Conservation (phyloP, 1,140 invertebrate genomes). For the Andrena cerasifolii region DNA sequence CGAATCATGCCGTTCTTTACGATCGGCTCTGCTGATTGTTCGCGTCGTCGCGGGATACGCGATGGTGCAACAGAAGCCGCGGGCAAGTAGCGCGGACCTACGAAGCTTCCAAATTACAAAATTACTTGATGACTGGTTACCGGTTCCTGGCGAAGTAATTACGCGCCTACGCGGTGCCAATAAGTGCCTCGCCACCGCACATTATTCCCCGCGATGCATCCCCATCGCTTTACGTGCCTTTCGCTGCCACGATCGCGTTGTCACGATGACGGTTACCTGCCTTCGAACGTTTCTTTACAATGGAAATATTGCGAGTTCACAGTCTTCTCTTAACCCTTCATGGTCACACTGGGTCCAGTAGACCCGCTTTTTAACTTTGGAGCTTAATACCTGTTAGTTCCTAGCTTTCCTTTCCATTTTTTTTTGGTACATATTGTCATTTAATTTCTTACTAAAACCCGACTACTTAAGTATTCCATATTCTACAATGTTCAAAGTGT, state of each 20-base stretch:
- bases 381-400: too few relatives aligned
- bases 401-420: too few relatives aligned
- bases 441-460: too few relatives aligned
- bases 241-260: not conserved
- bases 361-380: too few relatives aligned
- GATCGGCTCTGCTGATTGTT: conserved; percentile 29
- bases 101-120: conserved; percentile 74
- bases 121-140: conserved; percentile 74
- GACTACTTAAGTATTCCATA: too few relatives aligned
- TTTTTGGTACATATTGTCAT: too few relatives aligned
- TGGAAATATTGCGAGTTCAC: not conserved
- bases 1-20: conserved; percentile 30
- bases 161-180: conserved; percentile 66
- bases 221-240: conserved; percentile 16
- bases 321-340: not conserved
- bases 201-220: conserved; percentile 53
- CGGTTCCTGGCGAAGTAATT: conserved; percentile 65
- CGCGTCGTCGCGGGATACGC: conserved; percentile 25
- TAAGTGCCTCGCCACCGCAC: conserved; percentile 59
- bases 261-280: not conserved
- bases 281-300: not conserved
- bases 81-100: conserved; percentile 21
- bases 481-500: too few relatives aligned
- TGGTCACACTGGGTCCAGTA: too few relatives aligned
- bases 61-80: conserved; percentile 38